phyloP scores from a whole-genome alignment of 2,888 invertebrate genomes.

The Heliconius charithonia region DNA sequence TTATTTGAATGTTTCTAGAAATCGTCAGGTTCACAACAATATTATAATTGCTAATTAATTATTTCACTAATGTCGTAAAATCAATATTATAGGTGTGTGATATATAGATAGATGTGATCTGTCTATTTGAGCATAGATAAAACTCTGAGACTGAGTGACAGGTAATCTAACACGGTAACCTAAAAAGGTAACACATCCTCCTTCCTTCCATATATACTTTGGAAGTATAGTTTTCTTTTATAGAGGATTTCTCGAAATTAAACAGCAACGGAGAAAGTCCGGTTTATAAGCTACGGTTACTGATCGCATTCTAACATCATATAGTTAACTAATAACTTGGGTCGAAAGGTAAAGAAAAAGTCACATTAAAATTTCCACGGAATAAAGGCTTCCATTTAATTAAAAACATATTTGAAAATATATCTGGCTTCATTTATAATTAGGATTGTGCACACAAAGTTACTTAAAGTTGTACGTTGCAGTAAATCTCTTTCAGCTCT shows the following conservation, averaged over 20 bases:
- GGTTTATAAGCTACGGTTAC: not conserved
- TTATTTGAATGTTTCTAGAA: not conserved
- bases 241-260: not conserved
- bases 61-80: too few relatives aligned
- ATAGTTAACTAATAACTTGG: not conserved
- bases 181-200: too few relatives aligned
- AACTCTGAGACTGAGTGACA: not conserved
- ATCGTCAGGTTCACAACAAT: not conserved
- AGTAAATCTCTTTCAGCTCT: slow-evolving; percentile 66
- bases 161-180: not conserved
- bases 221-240: not conserved
- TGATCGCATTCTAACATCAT: not conserved
- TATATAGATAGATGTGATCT: not conserved
- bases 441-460: slow-evolving; percentile 34
- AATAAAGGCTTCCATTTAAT: not conserved
- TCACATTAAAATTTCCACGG: not conserved
- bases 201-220: not conserved
- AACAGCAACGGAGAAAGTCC: not conserved
- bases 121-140: not conserved
- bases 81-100: too few relatives aligned
- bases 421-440: not conserved
- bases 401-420: not conserved
- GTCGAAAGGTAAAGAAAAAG: not conserved
- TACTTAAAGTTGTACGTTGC: slow-evolving; percentile 56
- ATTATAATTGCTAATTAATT: not conserved